Base-by-base conservation (phyloP, 1,140 invertebrate species). In the Pomacea maculata region DNA sequence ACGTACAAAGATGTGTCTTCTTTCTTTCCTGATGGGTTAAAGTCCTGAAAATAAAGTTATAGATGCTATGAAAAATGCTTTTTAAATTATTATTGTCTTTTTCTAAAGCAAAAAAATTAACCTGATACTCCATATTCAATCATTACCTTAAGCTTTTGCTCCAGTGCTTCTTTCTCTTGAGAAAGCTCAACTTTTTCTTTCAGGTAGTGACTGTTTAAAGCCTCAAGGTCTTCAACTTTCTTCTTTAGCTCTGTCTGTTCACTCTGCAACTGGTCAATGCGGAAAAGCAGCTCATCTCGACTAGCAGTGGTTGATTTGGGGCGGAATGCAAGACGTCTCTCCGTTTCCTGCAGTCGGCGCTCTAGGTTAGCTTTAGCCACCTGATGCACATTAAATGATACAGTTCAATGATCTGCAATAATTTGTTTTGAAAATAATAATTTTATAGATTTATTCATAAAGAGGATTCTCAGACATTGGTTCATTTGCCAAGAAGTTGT, bases 211-310 rank as follows among this genome's bases (percentile, higher is more conserved):
- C 78, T 73, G 21, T 57, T 71, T 63, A 76, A 65, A 15, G 82
- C 80, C 75, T 87, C 78, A 1, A 85, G 81, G 34, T 86, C 83
- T 45, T 84, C 82, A 52, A 83, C 73, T 72, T 84, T 82, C 57
- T 84, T 81, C 65, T 83, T 75, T 52, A 84, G 80, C 63, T 78
- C 82, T n/a, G 73, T 64, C 19, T 82, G 83, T 34, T 81, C 82
- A 25, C 78, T 70, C 64, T 84, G 75, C 34, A 83, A 73, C 57
- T 85, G 80, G 54, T 84, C 83, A 6, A 86, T 80, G 45, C 80
- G 81, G 64, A 85, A 77, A 29, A 82, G 61, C 65, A 86, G 70
- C 71, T 85, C 82, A 34, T 85, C 83, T n/a, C 82, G 84, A 63
- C 75, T 63, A 45, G 77, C 77, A 21, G 64, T 45, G 9, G 77